phyloP scores from a whole-genome alignment of 2,113 vertebrate genomes.

The Prionailurus viverrinus region DNA sequence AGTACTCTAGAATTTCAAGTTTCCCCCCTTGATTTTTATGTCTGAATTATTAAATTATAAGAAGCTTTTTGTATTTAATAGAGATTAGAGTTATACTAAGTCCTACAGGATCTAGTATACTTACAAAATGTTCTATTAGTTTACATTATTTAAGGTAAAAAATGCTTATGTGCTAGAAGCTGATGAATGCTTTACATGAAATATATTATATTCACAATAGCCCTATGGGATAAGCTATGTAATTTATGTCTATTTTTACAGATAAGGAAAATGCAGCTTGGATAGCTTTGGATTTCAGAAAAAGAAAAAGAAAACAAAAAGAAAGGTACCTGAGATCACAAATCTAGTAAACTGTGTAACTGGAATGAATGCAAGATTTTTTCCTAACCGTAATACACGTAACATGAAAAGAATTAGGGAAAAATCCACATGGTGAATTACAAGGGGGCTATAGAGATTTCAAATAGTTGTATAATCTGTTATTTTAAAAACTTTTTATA shows the following conservation, averaged over 20 bases:
- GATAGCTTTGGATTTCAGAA: background rate
- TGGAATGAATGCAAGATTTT: constrained; percentile 47
- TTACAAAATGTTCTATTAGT: background rate
- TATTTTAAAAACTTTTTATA: constrained; percentile 18
- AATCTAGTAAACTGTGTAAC: background rate
- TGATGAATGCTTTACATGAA: background rate
- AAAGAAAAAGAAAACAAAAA: background rate
- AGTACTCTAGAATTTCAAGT: background rate
- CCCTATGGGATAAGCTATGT: background rate
- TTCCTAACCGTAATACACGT: background rate
- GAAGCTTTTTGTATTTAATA: background rate
- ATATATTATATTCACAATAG: background rate
- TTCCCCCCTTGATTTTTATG: background rate
- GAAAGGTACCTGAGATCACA: background rate
- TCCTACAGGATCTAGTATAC: background rate
- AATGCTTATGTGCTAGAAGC: background rate
- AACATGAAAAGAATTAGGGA: background rate
- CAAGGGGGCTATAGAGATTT: background rate
- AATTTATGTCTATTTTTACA: background rate
- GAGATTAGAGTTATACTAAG: constrained; percentile 4
- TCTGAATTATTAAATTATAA: constrained; percentile 46
- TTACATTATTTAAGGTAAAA: constrained; percentile 25
- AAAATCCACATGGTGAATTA: background rate
- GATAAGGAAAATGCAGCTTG: background rate
- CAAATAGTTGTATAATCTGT: background rate